Evolutionary conservation across 2,113 vertebrate genomes (phyloP).

Genomic region (Sarotherodon lohbergeri): DNA sequence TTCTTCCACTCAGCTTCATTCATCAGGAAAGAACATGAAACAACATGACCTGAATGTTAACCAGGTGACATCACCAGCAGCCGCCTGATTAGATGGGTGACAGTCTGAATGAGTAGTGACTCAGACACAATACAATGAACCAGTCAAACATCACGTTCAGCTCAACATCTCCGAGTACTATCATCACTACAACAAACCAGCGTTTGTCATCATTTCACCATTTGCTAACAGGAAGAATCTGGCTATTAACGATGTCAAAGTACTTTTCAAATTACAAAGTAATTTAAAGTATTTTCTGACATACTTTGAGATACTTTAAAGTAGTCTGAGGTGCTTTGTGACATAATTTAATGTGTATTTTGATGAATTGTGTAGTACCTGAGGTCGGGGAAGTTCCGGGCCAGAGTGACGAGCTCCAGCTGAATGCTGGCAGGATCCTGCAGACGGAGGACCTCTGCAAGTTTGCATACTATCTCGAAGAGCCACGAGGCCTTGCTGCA

Average conservation of each 20-base stretch:
- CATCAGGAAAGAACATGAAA: not conserved
- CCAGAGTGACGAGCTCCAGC: slow-evolving; percentile 77
- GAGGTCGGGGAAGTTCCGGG: slow-evolving; percentile 77
- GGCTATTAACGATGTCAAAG: not conserved
- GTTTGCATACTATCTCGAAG: slow-evolving; percentile 44
- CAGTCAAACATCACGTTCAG: not conserved
- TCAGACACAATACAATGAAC: not conserved
- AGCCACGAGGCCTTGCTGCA: not conserved
- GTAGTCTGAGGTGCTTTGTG: not conserved
- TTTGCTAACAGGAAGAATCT: not conserved
- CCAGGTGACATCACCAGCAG: not conserved
- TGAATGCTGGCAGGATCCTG: slow-evolving; percentile 80
- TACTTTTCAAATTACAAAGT: not conserved
- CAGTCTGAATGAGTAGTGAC: not conserved
- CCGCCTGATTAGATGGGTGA: not conserved
- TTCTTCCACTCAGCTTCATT: not conserved
- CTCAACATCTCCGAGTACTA: not conserved
- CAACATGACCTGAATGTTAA: not conserved
- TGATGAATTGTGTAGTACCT: slow-evolving; percentile 61
- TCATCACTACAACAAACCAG: not conserved
- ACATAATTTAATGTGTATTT: not conserved
- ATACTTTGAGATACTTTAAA: not conserved
- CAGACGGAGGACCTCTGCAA: slow-evolving; percentile 83
- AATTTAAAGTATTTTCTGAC: not conserved
- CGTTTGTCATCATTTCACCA: not conserved